phyloP scores from a whole-genome alignment of 2,888 invertebrate species.

The Ornithoptera alexandrae region DNA sequence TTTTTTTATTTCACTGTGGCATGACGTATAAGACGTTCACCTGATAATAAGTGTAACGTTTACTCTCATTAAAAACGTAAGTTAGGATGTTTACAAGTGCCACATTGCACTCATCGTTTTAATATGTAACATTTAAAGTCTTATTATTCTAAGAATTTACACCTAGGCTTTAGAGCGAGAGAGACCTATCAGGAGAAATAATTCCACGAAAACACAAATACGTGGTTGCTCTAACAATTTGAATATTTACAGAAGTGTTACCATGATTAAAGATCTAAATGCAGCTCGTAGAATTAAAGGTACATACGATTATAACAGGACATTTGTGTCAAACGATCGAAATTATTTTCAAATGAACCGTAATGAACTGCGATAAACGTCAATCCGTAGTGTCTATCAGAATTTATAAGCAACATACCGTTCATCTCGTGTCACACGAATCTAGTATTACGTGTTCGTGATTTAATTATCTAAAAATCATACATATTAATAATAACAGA shows the following conservation, averaged over 20 bases:
- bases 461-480: background rate
- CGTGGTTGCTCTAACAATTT: background rate
- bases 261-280: conserved; percentile 10
- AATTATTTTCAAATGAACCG: conserved; percentile 24
- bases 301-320: conserved; percentile 20
- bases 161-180: too few species aligned
- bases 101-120: too few species aligned
- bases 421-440: background rate
- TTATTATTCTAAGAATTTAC: too few species aligned
- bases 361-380: conserved; percentile 17
- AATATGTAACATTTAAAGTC: too few species aligned
- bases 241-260: conserved; percentile 2
- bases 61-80: too few species aligned
- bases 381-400: background rate
- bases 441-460: background rate
- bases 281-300: conserved; percentile 16
- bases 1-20: too few species aligned
- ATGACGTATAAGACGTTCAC: too few species aligned
- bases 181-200: background rate
- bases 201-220: background rate
- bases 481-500: background rate
- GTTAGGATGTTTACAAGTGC: too few species aligned
- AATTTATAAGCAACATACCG: background rate
- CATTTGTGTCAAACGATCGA: conserved; percentile 21
- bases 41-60: too few species aligned